Evolutionary conservation across 2,888 invertebrate genomes (phyloP), one percentile per base, ranked within the genome.

Genomic region (Lutraria lutraria): DNA sequence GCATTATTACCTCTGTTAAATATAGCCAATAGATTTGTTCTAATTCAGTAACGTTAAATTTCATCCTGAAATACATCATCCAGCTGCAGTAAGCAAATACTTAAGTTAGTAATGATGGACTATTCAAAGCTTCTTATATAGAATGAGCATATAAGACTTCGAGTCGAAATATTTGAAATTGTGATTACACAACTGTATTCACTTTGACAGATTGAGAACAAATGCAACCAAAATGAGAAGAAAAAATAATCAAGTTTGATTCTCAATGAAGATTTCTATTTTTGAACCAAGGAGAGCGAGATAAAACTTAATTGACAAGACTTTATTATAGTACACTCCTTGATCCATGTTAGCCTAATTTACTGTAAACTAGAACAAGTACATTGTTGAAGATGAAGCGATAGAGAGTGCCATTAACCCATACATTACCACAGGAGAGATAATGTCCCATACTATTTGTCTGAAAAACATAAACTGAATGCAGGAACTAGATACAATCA

Each of bases 381-480:
- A 76, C 34, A 76, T 76, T 68, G 63, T 25, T 76, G 56, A 31
- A 85, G 85, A 79, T 76, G 54, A 21, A 54, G 54, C 6, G 80
- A 85, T 80, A 60, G 16, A 34, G n/a, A 19, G 43, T 43, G 79
- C 43, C 72, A 82, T 82, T 87, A 87, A 63, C 72, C 86, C 82
- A 87, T 82, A 87, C 82, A 82, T 87, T 63, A 82, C 52, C 43
- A 21, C 19, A 15, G n/a, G 12, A 34, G 34, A 82, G 86, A 87
- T 87, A 83, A 87, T 87, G 87, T 87, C 87, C 60, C 34, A 72
- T 21, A 52, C 16, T 25, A 87, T 87, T 87, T 87, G 87, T 87
- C 87, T 60, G 86, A 43, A 76, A 34, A 68, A 68, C 63, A 68
- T 68, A 68, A 68, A 21, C 63, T 68, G 25, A 68, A n/a, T 34